A percentile compares a stretch with the other conserved stretches of the same genome.
Evolutionary conservation across 2,888 invertebrate species (phyloP).

Genomic region (Lepetodrilus schrolli): DNA sequence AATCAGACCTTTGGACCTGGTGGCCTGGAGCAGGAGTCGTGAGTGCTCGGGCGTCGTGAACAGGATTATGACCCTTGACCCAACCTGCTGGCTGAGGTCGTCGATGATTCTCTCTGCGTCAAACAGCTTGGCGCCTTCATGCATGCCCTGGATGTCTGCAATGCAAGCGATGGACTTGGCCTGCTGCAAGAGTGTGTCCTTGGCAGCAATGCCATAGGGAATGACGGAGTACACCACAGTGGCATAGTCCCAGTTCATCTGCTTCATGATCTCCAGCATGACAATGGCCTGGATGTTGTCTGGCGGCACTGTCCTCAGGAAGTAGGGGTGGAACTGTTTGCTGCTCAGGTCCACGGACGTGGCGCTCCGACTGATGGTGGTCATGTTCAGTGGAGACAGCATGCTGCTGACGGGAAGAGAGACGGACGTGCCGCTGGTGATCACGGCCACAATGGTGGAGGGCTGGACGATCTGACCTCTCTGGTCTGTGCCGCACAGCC

Average conservation of each 20-base stretch:
- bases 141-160: slow-evolving; percentile 41
- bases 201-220: slow-evolving; percentile 63
- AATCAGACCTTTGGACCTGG: slow-evolving; percentile 61
- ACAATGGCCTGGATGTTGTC: slow-evolving; percentile 65
- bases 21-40: slow-evolving; percentile 69
- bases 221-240: slow-evolving; percentile 70
- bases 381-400: slow-evolving; percentile 67
- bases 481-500: slow-evolving; percentile 64
- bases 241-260: slow-evolving; percentile 72
- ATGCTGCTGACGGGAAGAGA: slow-evolving; percentile 67
- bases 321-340: slow-evolving; percentile 58
- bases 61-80: slow-evolving; percentile 70
- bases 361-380: slow-evolving; percentile 72
- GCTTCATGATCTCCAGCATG: slow-evolving; percentile 61
- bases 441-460: slow-evolving; percentile 67
- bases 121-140: slow-evolving; percentile 49
- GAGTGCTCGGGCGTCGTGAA: slow-evolving; percentile 68
- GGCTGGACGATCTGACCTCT: slow-evolving; percentile 59
- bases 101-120: slow-evolving; percentile 57
- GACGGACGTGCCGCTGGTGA: slow-evolving; percentile 66
- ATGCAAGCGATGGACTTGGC: slow-evolving; percentile 31
- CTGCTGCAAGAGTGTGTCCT: slow-evolving; percentile 64
- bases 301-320: slow-evolving; percentile 70
- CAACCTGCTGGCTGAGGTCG: slow-evolving; percentile 58
- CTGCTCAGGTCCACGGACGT: slow-evolving; percentile 65